Evolutionary conservation across 2,113 vertebrate genomes (phyloP).

Genomic region (Harpagus bidentatus): DNA sequence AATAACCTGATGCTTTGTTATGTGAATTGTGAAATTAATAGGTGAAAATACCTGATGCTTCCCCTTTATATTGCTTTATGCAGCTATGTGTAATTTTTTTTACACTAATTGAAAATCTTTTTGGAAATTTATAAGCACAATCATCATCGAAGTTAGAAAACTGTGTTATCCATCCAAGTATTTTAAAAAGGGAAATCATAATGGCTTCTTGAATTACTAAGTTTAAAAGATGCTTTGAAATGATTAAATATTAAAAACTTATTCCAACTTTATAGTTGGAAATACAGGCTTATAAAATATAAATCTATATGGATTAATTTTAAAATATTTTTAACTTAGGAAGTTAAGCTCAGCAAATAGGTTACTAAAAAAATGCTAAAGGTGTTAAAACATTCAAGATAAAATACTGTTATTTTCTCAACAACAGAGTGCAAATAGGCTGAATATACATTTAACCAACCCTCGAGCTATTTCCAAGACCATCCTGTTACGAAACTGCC

Average conservation of each 20-base stretch:
- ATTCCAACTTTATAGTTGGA: neutral
- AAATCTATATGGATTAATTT: neutral
- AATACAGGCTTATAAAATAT: neutral
- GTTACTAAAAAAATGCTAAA: neutral
- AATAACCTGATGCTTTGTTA: neutral
- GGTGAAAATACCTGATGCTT: neutral
- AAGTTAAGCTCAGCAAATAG: neutral
- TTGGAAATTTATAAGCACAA: neutral
- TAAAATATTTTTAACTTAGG: neutral
- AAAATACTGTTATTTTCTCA: neutral
- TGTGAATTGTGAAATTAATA: neutral
- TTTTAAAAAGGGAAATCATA: neutral
- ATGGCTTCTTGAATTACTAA: neutral
- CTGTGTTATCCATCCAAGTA: neutral
- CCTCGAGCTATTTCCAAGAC: neutral
- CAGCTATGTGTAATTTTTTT: neutral
- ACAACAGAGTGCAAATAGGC: neutral
- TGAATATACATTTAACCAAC: neutral
- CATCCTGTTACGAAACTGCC: neutral
- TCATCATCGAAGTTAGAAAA: neutral
- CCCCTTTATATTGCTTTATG: neutral
- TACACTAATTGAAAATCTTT: neutral
- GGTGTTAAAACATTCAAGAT: neutral
- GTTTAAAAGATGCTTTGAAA: neutral
- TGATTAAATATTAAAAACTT: neutral